These are phyloP conservation scores for Leucoraja ocellata DNA, from an alignment of 2,797 vertebrate genomes.

Conservation along the genomic window DNA sequence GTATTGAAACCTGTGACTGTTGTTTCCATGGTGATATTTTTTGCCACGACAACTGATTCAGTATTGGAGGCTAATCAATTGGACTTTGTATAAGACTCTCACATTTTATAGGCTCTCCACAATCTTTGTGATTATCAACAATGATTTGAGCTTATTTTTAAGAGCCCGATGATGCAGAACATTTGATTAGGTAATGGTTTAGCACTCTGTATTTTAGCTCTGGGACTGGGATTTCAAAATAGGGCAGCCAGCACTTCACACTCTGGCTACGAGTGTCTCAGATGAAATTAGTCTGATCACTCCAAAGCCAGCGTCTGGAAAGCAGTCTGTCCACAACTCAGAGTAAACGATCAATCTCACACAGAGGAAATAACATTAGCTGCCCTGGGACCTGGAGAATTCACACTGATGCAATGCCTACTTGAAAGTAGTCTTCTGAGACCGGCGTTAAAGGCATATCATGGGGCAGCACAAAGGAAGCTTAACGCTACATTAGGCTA, in stretches of 20 bases:
- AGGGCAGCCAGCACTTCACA: not conserved
- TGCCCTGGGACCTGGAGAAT: conserved; percentile 19
- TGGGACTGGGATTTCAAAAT: conserved; percentile 21
- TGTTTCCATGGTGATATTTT: not conserved
- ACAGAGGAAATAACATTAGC: conserved; percentile 25
- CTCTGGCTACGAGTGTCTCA: not conserved
- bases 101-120: not conserved
- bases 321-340: not conserved
- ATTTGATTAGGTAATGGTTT: not conserved
- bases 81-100: not conserved
- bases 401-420: conserved; percentile 8
- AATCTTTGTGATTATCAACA: too few relatives aligned
- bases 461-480: conserved; percentile 4
- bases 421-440: not conserved
- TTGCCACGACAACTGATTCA: not conserved
- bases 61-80: not conserved
- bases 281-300: conserved; percentile 1
- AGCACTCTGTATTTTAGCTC: not conserved
- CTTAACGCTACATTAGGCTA: not conserved
- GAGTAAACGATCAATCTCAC: conserved; percentile 22
- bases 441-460: not conserved
- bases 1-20: not conserved
- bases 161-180: not conserved
- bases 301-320: conserved; percentile 7
- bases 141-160: not conserved